Evolutionary conservation across 2,797 vertebrate species (phyloP), one percentile per base, ranked within the genome.

Genomic region (Gymnocypris eckloni): DNA sequence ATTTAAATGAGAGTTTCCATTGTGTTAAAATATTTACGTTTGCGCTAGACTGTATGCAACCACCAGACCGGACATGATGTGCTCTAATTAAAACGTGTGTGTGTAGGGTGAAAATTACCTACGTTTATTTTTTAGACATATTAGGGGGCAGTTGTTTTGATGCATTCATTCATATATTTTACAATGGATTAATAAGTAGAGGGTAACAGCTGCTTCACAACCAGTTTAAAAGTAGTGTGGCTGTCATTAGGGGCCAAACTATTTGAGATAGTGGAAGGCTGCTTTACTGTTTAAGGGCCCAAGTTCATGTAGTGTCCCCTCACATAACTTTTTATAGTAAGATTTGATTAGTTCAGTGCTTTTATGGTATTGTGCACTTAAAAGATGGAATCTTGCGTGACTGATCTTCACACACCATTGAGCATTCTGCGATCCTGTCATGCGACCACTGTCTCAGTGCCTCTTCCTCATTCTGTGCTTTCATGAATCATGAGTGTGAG

Each of bases 381-480:
- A 48, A 11, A 61, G 10, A 12, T 48, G 10, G 16, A 61, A 75
- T 67, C n/a, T 20, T 76, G 83, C 8, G 15, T 87, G 83, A 20
- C 25, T 70, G 73, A 59, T 13, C 25, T 72, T 80, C 61, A 77
- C 64, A 81, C 15, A 25, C 43, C 59, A 67, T n/a, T 52, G 71
- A 77, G 37, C 64, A 48, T 80, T 79, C 4, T 83, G 13, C 39
- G 20, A 81, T 79, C 61, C 77, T 48, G 43, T 87, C 50, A 70
- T 73, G 80, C 20, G 10, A 56, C 39, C 41, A 18, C 61, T 1
- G 28, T 18, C 10, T 28, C 7, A 16, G 33, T 39, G n/a, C 64
- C 79, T 11, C 20, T 86, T 64, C 43, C 64, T 45, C 37, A 33
- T 25, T 78, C 25, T 25, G 20, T 71, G 56, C 45, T 64, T 79